A percentile compares a stretch with the other conserved stretches of the same genome.
Evolutionary conservation across 2,888 invertebrate genomes (phyloP).

Genomic region (Spisula subtruncata): DNA sequence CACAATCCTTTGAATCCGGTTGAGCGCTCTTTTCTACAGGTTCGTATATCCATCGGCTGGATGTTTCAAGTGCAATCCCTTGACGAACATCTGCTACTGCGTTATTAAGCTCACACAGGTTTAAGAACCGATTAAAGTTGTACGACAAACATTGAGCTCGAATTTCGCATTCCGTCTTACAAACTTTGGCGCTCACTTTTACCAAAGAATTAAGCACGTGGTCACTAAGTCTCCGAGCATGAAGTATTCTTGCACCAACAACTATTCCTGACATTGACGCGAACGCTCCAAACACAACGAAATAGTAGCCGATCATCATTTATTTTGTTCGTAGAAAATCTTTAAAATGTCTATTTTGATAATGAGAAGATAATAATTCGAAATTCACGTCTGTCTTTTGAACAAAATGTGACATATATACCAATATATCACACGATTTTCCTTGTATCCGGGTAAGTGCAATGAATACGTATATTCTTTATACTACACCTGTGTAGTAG

Average conservation of each 20-base stretch:
- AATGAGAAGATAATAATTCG: too few species aligned
- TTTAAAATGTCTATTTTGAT: too few species aligned
- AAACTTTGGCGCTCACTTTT: not conserved
- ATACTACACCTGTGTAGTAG: too few species aligned
- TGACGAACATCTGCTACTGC: not conserved
- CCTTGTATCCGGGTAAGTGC: too few species aligned
- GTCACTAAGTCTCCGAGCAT: not conserved
- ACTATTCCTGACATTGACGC: not conserved
- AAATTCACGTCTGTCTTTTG: too few species aligned
- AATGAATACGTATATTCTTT: too few species aligned
- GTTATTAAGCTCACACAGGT: constrained; percentile 8
- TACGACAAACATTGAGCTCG: not conserved
- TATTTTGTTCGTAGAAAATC: not conserved
- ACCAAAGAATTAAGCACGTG: not conserved
- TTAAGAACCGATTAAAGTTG: not conserved
- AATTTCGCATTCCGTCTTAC: not conserved
- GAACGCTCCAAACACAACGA: not conserved
- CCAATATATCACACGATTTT: too few species aligned
- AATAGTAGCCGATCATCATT: not conserved
- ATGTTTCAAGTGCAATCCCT: not conserved
- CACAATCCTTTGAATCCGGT: not conserved
- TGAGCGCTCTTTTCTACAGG: not conserved
- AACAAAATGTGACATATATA: too few species aligned
- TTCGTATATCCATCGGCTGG: not conserved
- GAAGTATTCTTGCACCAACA: not conserved